Evolutionary conservation across 1,140 invertebrate genomes (phyloP), one percentile per base, ranked within the genome.

Genomic region (Lordiphosa collinella): DNA sequence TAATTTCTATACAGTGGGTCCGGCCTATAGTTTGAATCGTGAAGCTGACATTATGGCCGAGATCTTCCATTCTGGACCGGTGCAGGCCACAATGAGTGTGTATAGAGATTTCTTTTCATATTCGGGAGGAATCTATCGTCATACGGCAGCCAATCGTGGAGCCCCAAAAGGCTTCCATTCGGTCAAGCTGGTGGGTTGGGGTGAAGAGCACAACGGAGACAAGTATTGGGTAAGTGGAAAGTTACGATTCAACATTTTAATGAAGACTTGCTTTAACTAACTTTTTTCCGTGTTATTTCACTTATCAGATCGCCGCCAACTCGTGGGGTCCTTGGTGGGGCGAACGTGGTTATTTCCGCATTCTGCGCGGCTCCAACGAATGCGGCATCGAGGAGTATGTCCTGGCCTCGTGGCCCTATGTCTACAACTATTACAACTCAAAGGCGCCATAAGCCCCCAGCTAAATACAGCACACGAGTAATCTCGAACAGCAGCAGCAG

Each of bases 21-120:
- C 97, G 0, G 94, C 96, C 6, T 97, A 97, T 90, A 92, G 93
- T 58, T 90, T 98, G 10, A 91, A 91, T 29, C 92, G 92, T 40
- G 93, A 94, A 76, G 92, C 92, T 8, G 96, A 97, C 82, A 98
- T 99, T 56, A 97, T 96, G 95, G 92, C 94, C 61, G 97, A 98
- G 87, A 97, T 98, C 40, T 91, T 94, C 86, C 93, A 92, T 13
- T 97, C 96, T 38, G 97, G 97, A 54, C 97, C 97, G n/a, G 96
- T 98, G 0, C 97, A 98, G 93, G 97, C 97, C 12, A 95, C 95
- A 2, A 96, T 98, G 92, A 92, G 91, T 48, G 95, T 98, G 1
- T 93, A 95, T 73, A 94, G 94, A 59, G 97, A 98, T 85, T 97
- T 99, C 90, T 99, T 97, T 90, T 91, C 94, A 49, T 99, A 99